These are phyloP conservation scores for Cirrhinus mrigala DNA, from an alignment of 2,797 vertebrate genomes.

Conservation along the genomic window DNA sequence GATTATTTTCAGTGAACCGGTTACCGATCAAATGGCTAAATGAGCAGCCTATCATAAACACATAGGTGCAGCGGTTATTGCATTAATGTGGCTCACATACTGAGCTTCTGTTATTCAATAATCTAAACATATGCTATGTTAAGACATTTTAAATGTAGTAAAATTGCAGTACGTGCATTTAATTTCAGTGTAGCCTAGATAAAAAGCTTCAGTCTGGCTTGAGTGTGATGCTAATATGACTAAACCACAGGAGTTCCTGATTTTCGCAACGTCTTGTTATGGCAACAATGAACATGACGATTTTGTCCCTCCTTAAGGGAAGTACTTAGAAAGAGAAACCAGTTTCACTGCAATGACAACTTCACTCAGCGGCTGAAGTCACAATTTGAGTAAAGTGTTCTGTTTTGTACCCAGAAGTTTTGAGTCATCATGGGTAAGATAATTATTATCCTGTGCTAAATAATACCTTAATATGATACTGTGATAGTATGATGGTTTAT, in stretches of 20 bases:
- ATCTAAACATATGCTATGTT: too few relatives aligned
- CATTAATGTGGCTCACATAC: too few relatives aligned
- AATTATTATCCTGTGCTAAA: neutral
- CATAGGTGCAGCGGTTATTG: too few relatives aligned
- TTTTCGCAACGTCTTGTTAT: neutral
- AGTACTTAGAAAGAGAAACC: neutral
- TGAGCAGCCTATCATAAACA: too few relatives aligned
- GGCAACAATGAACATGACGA: neutral
- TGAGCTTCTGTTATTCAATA: too few relatives aligned
- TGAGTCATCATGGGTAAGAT: constrained; percentile 9
- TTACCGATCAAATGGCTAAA: too few relatives aligned
- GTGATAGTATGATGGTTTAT: neutral
- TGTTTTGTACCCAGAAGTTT: neutral
- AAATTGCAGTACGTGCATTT: too few relatives aligned
- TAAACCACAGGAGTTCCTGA: neutral
- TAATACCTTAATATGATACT: neutral
- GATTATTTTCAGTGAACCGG: too few relatives aligned
- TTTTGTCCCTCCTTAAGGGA: neutral
- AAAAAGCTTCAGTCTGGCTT: neutral
- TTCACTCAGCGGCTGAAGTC: neutral
- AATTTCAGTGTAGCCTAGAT: neutral
- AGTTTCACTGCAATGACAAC: neutral
- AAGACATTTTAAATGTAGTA: too few relatives aligned
- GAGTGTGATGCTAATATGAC: neutral
- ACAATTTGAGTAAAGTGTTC: neutral